Percentiles rank a stretch among this genome's conserved stretches.
phyloP scores from a whole-genome alignment of 1,140 invertebrate genomes.

The Cyclargus thomasi region DNA sequence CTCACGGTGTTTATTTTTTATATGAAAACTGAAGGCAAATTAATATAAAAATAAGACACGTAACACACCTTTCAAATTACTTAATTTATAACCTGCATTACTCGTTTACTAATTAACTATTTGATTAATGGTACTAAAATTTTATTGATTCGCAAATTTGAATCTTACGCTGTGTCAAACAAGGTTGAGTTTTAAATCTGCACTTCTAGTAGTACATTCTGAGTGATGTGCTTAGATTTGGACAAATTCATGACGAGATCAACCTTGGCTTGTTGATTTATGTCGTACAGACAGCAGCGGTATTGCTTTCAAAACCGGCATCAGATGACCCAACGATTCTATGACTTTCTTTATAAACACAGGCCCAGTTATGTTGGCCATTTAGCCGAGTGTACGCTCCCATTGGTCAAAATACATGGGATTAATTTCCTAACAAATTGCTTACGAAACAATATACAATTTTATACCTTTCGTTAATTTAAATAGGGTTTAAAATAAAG shows the following conservation, averaged over 20 bases:
- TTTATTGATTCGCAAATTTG: neutral
- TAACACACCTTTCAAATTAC: no score
- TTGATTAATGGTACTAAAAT: no score
- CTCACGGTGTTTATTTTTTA: no score
- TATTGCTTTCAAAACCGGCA: neutral
- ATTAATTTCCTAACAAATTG: neutral
- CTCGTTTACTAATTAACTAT: no score
- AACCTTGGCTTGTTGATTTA: conserved; percentile 1
- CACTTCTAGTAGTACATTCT: neutral
- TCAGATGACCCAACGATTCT: neutral
- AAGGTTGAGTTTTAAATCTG: neutral
- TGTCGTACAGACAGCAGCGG: neutral
- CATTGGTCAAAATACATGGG: conserved; percentile 2
- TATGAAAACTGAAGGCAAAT: no score
- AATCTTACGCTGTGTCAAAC: neutral
- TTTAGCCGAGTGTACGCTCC: neutral
- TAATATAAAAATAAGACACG: no score
- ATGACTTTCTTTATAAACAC: neutral
- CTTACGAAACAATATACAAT: neutral
- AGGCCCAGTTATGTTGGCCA: neutral
- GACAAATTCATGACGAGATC: conserved; percentile 2
- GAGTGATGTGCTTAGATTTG: conserved; percentile 2
- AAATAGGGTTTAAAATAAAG: neutral
- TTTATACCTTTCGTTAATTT: neutral
- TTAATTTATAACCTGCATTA: no score